Base-by-base conservation (phyloP, 2,113 vertebrate species). In the Arvicanthis niloticus region DNA sequence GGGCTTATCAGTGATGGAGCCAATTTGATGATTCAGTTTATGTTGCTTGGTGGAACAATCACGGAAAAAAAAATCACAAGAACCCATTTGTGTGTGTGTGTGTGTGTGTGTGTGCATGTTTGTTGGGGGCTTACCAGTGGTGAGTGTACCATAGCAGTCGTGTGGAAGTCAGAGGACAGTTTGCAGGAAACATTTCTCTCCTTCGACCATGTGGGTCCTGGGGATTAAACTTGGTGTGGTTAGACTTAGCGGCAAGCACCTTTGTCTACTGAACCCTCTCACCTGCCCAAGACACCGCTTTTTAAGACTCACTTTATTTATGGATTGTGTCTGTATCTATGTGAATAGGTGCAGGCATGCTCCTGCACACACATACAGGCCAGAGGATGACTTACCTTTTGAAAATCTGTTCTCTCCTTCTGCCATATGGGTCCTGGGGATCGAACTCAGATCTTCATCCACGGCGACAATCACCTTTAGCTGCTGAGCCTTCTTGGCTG, bases 1-100 rank as follows among this genome's bases (percentile, higher is more conserved):
- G 84, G 70, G 91, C 72, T 96, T 97, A 91, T 85, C 93, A 75
- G 45, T 89, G 96, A 97, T 94, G 75, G 48, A 95, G 88, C 70
- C 67, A 62, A 95, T 96, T 81, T 60, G 92, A 95, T 94, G 96
- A 96, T 93, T 88, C 82, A 85, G 80, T 94, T 91, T 91, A 42
- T 93, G 96, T 95, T 97, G 84, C 29, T 97, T 68, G 77, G 91
- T 86, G 53, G 67, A 72, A 91, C 78, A 56, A 67, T 48, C 77
- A 65, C 81, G n/a, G n/a, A n/a, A n/a, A 2, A 21, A 81, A 84
- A 84, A 60, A 62, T 68, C 31, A 37, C 16, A 40, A 62, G 68
- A 60, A 62, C 37, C 22, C 16, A 45, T 65, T 34, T 86, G 45
- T 65, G 62, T 65, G 62, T 65, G 62, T 26, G 62, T 65, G 62